Evolutionary conservation across 2,797 vertebrate genomes (phyloP).

Genomic region (Lycodopsis pacificus): DNA sequence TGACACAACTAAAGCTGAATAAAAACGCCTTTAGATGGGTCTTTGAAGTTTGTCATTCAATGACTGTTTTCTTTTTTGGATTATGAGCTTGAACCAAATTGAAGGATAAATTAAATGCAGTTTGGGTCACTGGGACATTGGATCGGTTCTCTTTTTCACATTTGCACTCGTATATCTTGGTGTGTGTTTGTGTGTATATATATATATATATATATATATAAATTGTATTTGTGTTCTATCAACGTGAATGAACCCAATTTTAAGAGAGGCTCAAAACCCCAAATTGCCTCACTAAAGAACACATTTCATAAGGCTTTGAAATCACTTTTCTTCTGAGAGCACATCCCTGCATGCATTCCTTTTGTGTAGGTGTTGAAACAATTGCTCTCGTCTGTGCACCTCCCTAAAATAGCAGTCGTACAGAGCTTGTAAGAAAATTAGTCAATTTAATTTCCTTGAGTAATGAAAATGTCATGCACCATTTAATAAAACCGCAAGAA

Average conservation of each 20-base stretch:
- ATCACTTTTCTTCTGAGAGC: slow-evolving; percentile 74
- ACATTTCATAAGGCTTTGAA: slow-evolving; percentile 78
- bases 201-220: not conserved
- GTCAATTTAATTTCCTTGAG: slow-evolving; percentile 91
- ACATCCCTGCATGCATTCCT: slow-evolving; percentile 75
- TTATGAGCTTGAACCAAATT: slow-evolving; percentile 29
- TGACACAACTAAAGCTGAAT: slow-evolving; percentile 15
- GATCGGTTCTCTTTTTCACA: not conserved
- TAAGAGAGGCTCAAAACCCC: slow-evolving; percentile 60
- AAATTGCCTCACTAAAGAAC: slow-evolving; percentile 78
- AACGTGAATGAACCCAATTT: slow-evolving; percentile 58
- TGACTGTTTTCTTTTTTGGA: slow-evolving; percentile 28
- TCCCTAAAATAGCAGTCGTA: slow-evolving; percentile 88
- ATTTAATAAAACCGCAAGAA: slow-evolving; percentile 90
- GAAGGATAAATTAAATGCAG: slow-evolving; percentile 15
- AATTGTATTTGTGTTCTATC: slow-evolving; percentile 38
- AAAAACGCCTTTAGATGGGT: slow-evolving; percentile 23
- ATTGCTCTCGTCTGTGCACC: slow-evolving; percentile 83
- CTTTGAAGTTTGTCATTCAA: slow-evolving; percentile 37
- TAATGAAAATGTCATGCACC: slow-evolving; percentile 93
- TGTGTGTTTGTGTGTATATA: not conserved
- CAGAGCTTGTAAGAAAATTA: slow-evolving; percentile 89
- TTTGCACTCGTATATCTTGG: not conserved
- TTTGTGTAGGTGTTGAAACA: slow-evolving; percentile 86
- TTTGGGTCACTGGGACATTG: not conserved